These are phyloP conservation scores for Eugnorisma glareosa DNA, from an alignment of 2,888 invertebrate genomes.

Conservation along the genomic window DNA sequence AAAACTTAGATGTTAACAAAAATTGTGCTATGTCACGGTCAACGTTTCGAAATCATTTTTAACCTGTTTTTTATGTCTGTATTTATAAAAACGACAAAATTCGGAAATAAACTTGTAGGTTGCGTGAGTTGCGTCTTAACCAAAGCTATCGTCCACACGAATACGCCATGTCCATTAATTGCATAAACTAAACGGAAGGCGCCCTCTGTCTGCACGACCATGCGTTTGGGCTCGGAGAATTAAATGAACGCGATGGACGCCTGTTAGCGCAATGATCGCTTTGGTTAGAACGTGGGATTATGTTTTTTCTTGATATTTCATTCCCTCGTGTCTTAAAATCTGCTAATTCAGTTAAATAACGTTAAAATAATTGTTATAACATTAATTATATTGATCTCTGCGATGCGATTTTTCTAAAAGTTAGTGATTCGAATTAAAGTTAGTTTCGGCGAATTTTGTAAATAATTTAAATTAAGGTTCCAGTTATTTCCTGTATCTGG, in stretches of 20 bases:
- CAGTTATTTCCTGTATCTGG: conserved; percentile 58
- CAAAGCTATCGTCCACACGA: not conserved
- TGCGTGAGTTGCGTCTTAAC: not conserved
- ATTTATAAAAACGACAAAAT: not conserved
- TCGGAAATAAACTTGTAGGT: not conserved
- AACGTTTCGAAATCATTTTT: not conserved
- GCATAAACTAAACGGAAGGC: not conserved
- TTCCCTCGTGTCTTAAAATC: not conserved
- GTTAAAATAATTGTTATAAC: not conserved
- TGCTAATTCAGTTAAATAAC: conserved; percentile 3
- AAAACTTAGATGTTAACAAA: not conserved
- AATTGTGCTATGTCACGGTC: not conserved
- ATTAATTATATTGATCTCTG: conserved; percentile 12
- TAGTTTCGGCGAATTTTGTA: conserved; percentile 31
- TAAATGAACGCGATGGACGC: not conserved
- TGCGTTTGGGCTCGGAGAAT: not conserved
- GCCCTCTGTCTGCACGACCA: not conserved
- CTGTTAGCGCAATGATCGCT: not conserved
- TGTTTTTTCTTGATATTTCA: not conserved
- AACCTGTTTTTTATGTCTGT: not conserved
- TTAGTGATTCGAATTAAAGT: conserved; percentile 23
- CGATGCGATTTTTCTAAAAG: conserved; percentile 21
- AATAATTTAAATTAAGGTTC: conserved; percentile 46
- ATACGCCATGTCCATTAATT: not conserved
- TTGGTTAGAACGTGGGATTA: conserved; percentile 2